Conservation (phyloP, 2,888 invertebrate species). For the Rhodophaea formosa region DNA sequence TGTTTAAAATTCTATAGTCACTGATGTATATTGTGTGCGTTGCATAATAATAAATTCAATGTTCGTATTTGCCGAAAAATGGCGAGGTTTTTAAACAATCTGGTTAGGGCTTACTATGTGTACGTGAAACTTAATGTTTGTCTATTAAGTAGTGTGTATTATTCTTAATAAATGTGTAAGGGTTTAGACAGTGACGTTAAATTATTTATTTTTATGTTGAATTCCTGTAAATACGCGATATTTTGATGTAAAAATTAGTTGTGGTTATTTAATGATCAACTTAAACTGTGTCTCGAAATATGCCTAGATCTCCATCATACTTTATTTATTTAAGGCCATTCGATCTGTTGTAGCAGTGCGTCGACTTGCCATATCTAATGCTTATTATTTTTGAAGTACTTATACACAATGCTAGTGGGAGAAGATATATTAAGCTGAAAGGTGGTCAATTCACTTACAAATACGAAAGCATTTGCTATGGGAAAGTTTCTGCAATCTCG, state of each 20-base stretch:
- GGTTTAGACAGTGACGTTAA: slow-evolving; percentile 71
- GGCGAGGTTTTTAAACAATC: too few species aligned
- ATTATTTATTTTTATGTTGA: slow-evolving; percentile 81
- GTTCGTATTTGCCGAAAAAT: too few species aligned
- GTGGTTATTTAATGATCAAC: slow-evolving; percentile 70
- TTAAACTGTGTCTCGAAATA: slow-evolving; percentile 48
- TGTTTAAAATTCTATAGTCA: too few species aligned
- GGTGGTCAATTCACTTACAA: too few species aligned
- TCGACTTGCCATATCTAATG: slow-evolving; percentile 26
- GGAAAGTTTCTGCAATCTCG: too few species aligned
- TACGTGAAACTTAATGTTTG: slow-evolving; percentile 60
- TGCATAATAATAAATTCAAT: too few species aligned
- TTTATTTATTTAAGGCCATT: slow-evolving; percentile 52
- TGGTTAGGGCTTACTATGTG: slow-evolving; percentile 36
- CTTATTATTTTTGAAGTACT: slow-evolving; percentile 21
- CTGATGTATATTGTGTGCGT: too few species aligned
- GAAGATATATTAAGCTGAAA: too few species aligned
- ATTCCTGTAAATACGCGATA: slow-evolving; percentile 75
- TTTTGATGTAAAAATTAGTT: slow-evolving; percentile 72
- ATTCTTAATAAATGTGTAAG: slow-evolving; percentile 72
- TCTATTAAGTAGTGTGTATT: slow-evolving; percentile 60
- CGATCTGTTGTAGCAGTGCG: slow-evolving; percentile 15
- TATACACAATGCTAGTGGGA: neutral
- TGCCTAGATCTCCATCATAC: slow-evolving; percentile 63
- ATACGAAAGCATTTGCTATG: too few species aligned